A percentile compares a stretch with the other conserved stretches of the same genome.
Evolutionary conservation across 2,113 vertebrate species (phyloP).

Genomic region (Holacanthus passer): DNA sequence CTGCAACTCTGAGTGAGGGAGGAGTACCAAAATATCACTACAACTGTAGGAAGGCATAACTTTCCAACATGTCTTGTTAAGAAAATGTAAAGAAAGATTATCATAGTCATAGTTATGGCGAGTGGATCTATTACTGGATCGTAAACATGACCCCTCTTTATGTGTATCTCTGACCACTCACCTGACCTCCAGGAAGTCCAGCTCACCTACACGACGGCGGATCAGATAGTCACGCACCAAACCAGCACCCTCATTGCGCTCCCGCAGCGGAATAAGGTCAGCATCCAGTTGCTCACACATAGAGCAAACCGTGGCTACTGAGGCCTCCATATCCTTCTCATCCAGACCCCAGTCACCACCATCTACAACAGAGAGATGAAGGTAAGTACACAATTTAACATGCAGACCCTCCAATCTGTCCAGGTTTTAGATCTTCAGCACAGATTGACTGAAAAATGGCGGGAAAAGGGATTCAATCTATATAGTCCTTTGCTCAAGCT

Average conservation of each 20-base stretch:
- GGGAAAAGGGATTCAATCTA: background rate
- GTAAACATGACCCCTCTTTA: background rate
- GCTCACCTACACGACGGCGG: slow-evolving; percentile 94
- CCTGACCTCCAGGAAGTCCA: slow-evolving; percentile 99
- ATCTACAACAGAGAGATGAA: slow-evolving; percentile 80
- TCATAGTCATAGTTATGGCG: background rate
- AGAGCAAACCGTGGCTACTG: slow-evolving; percentile 93
- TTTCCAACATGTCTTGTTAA: background rate
- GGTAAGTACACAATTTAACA: background rate
- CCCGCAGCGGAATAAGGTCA: slow-evolving; percentile 93
- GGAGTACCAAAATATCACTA: background rate
- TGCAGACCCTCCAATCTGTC: background rate
- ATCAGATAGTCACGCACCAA: slow-evolving; percentile 95
- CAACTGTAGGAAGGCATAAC: background rate
- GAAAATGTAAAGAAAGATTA: background rate
- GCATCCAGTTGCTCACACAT: slow-evolving; percentile 96
- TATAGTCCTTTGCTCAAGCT: background rate
- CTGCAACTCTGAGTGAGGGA: slow-evolving; percentile 89
- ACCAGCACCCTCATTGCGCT: slow-evolving; percentile 92
- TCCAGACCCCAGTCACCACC: slow-evolving; percentile 96
- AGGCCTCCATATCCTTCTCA: slow-evolving; percentile 95
- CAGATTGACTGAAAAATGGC: background rate
- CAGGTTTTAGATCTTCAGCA: background rate
- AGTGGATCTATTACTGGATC: background rate
- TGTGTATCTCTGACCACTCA: slow-evolving; percentile 73